phyloP scores from a whole-genome alignment of 2,888 invertebrate genomes.

The Drosophila mulleri region DNA sequence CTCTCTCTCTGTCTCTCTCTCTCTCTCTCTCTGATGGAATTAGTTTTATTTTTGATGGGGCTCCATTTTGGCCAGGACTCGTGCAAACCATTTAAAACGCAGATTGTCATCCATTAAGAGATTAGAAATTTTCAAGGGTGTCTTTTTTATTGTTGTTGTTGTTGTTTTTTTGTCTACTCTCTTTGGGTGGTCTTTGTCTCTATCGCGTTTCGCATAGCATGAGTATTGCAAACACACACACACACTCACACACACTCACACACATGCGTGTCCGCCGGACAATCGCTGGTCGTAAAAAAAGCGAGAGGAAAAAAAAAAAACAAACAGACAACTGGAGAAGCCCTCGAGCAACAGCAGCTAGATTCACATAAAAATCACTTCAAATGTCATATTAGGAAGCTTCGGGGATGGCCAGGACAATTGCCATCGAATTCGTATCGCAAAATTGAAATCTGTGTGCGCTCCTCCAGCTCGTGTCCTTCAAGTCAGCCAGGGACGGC shows the following conservation, averaged over 20 bases:
- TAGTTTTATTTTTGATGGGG: constrained; percentile 75
- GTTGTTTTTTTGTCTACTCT: constrained; percentile 20
- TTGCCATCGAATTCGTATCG: constrained; percentile 79
- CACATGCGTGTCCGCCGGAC: constrained; percentile 40
- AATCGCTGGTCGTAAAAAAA: constrained; percentile 68
- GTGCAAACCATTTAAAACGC: constrained; percentile 82
- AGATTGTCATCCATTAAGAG: constrained; percentile 81
- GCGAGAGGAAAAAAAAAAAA: not conserved
- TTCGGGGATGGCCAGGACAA: constrained; percentile 65
- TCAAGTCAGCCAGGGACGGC: constrained; percentile 49
- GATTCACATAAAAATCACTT: constrained; percentile 81
- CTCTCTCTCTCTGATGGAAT: constrained; percentile 60
- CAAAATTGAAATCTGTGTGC: constrained; percentile 80
- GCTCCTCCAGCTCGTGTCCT: constrained; percentile 41
- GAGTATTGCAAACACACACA: constrained; percentile 75
- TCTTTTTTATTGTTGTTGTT: constrained; percentile 52
- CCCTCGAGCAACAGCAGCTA: constrained; percentile 72
- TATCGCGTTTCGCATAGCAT: constrained; percentile 57
- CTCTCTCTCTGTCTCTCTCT: constrained; percentile 31
- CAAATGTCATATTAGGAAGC: constrained; percentile 79
- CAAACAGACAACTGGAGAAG: not conserved
- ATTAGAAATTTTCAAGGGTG: constrained; percentile 81
- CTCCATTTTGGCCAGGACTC: constrained; percentile 53
- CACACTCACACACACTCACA: constrained; percentile 18
- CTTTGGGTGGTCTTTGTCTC: constrained; percentile 69